Evolutionary conservation across 1,140 invertebrate genomes (phyloP), one percentile per base, ranked within the genome.

Genomic region (Calliopsis andreniformis): DNA sequence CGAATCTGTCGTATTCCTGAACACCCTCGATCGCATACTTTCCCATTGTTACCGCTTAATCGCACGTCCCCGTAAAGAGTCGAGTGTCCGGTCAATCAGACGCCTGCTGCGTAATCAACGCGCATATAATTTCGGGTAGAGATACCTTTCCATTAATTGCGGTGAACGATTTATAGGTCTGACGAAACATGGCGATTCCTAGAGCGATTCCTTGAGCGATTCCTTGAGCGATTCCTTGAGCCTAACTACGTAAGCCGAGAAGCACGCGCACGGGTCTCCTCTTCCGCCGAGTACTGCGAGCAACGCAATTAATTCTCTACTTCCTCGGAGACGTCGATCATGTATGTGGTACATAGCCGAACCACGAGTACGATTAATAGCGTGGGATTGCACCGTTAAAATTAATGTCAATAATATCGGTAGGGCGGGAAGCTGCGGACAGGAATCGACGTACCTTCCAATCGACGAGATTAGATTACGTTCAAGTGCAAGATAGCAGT

Each of bases 271-370:
- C 47, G 70, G 56, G 59, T 66, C 49, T 73, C 45, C n/a, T 23
- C 58, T 4, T 16, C 39, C 66, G 39, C 63, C 47, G 63, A 55
- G 68, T 69, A 43, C 68, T 49, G 76, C 83, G 81, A 84, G 83
- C 84, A 79, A 82, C 75, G 85, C 88, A 88, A 90, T 89, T 89
- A 90, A 89, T 90, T 90, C 80, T 70, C 85, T 72, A 81, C 87
- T 89, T 88, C 89, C 87, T 82, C 84, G 87, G 87, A 90, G 84
- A 82, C 87, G 89, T 89, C 86, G 86, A 89, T 89, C 87, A 88
- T 83, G 49, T 45, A 51, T 64, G n/a, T n/a, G 35, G 47, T 53
- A 81, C 63, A 61, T 85, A 79, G 73, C 61, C 83, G 81, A 80
- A 72, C 80, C 64, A 82, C 78, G 83, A 79, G 80, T 78, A 80